Base-by-base conservation (phyloP, 2,888 invertebrate species). In the Loripinus fragilis region DNA sequence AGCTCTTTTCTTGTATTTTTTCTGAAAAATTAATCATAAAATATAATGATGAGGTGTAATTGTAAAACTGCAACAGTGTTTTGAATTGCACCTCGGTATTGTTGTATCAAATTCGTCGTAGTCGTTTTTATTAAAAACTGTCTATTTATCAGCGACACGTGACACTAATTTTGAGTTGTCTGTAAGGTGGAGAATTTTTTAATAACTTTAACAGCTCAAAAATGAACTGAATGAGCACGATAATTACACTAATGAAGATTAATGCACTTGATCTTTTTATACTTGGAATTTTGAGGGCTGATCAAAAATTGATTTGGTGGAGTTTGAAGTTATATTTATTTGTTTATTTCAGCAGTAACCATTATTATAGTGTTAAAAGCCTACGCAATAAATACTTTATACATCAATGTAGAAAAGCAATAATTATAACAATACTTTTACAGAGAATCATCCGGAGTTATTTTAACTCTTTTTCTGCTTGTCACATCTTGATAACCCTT, bases 71-170 rank as follows among this genome's bases (percentile, higher is more conserved):
- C 33, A 33, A 33, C 60, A 33, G n/a, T 60, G 30, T 52, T 60
- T 60, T 10, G 7, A 38, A 38, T 38, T 60, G 60, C 60, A 60
- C 60, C 60, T 60, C 12, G 33, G 5, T 33, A 33, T 30, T 33
- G 17, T 60, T 60, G 33, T 28, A 60, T 60, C 33, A 20, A 60
- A 30, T 33, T 60, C 33, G 33, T 60, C 33, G 25, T 12, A 30
- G 60, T 60, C 60, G 33, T 60, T 60, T 52, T 60, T 60, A 60
- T 60, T 60, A 60, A 60, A 60, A 60, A 60, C 25, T 33, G 25
- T 2, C 60, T 33, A 60, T 60, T 60, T 23, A 60, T 60, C 12
- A 60, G 2, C 28, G 60, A 60, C 60, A 60, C 60, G 60, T 60
- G 60, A 20, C 60, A 20, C 23, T 28, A 60, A 60, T 60, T 60